These are phyloP conservation scores for Scomber scombrus DNA, from an alignment of 2,113 vertebrate species.

Conservation along the genomic window DNA sequence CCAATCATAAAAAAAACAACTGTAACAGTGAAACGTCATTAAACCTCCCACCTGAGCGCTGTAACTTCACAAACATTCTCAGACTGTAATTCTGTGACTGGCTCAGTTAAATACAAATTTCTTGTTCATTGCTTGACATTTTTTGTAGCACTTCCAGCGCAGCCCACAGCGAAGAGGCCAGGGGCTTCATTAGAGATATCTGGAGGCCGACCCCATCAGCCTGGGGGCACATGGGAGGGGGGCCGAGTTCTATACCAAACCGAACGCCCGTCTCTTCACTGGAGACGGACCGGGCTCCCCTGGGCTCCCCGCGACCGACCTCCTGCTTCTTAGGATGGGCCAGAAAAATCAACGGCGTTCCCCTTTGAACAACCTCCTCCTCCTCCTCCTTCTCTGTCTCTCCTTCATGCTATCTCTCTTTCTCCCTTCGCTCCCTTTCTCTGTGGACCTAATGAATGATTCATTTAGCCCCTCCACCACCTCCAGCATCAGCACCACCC, in stretches of 20 bases:
- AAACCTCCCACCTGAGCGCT: neutral
- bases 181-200: slow-evolving; percentile 86
- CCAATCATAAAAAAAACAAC: too few species aligned
- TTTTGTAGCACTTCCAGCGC: slow-evolving; percentile 62
- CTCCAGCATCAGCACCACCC: slow-evolving; percentile 68
- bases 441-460: slow-evolving; percentile 87
- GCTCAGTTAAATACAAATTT: neutral
- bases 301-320: slow-evolving; percentile 81
- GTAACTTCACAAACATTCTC: too few species aligned
- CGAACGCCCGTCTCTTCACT: slow-evolving; percentile 46
- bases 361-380: slow-evolving; percentile 84
- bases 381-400: slow-evolving; percentile 74
- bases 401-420: slow-evolving; percentile 51
- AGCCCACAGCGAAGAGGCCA: slow-evolving; percentile 73
- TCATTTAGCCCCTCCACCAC: slow-evolving; percentile 81
- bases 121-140: slow-evolving; percentile 23
- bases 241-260: slow-evolving; percentile 49
- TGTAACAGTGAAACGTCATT: too few species aligned
- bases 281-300: slow-evolving; percentile 73
- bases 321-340: slow-evolving; percentile 82
- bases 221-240: slow-evolving; percentile 69
- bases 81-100: neutral
- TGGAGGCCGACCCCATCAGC: slow-evolving; percentile 83
- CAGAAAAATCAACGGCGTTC: slow-evolving; percentile 82
- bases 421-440: slow-evolving; percentile 77